A percentile compares a stretch with the other conserved stretches of the same genome.
phyloP scores from a whole-genome alignment of 1,140 invertebrate species.

The Probaryconus sp. region DNA sequence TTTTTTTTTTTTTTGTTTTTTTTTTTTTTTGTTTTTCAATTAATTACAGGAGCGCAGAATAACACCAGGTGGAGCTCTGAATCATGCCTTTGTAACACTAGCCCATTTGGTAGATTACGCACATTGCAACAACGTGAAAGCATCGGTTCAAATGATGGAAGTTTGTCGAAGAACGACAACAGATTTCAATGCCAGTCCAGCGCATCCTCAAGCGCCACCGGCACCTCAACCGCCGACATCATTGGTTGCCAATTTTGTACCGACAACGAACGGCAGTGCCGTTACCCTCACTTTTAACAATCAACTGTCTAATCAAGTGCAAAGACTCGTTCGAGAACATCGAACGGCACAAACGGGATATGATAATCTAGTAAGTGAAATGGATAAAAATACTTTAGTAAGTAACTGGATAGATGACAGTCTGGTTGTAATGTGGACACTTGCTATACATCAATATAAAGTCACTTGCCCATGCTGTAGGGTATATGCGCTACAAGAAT shows the following conservation, averaged over 20 bases:
- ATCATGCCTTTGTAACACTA: constrained; percentile 95
- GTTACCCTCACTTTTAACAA: constrained; percentile 94
- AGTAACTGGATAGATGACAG: no score
- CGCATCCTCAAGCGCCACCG: constrained; percentile 79
- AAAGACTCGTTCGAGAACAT: constrained; percentile 82
- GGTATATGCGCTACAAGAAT: no score
- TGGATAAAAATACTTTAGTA: no score
- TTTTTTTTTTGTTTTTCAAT: constrained; percentile 26
- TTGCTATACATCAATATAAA: no score
- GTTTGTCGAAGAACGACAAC: constrained; percentile 84
- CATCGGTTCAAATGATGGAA: constrained; percentile 98
- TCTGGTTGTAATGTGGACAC: constrained; percentile 16
- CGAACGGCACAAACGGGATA: constrained; percentile 80
- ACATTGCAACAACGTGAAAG: constrained; percentile 97
- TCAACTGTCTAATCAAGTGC: constrained; percentile 85
- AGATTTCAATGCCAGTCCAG: constrained; percentile 80
- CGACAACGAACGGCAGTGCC: constrained; percentile 87
- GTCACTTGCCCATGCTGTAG: no score
- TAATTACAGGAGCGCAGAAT: constrained; percentile 89
- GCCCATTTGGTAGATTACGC: constrained; percentile 97
- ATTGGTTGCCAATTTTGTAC: constrained; percentile 83
- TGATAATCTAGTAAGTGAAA: constrained; percentile 82
- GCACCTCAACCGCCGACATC: constrained; percentile 81
- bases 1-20: no score
- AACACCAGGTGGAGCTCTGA: constrained; percentile 95